A percentile compares a stretch with the other conserved stretches of the same genome.
Conservation (phyloP, 2,888 invertebrate species). For the Ferrisia virgata region DNA sequence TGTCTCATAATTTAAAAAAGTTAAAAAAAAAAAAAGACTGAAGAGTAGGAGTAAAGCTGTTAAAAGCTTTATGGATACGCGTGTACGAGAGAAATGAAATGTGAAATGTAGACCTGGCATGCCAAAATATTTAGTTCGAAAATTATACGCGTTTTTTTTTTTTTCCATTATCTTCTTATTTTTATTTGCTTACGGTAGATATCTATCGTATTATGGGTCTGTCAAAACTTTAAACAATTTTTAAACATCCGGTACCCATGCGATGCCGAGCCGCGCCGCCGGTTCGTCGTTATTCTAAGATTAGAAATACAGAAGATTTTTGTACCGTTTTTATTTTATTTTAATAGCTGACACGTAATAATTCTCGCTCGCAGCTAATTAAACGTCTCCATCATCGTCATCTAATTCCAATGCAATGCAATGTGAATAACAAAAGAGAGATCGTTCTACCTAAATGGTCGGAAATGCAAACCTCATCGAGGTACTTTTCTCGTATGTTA, state of each 20-base stretch:
- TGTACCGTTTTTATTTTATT: background rate
- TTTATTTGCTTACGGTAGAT: background rate
- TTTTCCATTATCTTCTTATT: no score
- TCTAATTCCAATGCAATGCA: background rate
- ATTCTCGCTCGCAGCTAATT: conserved; percentile 5
- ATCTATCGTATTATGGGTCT: background rate
- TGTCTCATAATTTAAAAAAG: no score
- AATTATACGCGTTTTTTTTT: background rate
- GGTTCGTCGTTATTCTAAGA: background rate
- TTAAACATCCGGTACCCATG: background rate
- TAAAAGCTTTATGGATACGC: no score
- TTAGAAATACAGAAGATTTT: background rate
- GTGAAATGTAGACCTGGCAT: no score
- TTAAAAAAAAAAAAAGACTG: no score
- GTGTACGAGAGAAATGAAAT: no score
- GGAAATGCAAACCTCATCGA: background rate
- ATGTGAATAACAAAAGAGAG: background rate
- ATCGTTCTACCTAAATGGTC: background rate
- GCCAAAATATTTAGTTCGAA: background rate
- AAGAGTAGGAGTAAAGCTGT: no score
- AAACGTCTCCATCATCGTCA: background rate
- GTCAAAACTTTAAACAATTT: background rate
- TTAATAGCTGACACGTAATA: background rate
- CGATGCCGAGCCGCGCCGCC: background rate
- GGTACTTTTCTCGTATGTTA: background rate